Conservation (phyloP, 2,797 vertebrate species). For the Tokudaia muenninki region DNA sequence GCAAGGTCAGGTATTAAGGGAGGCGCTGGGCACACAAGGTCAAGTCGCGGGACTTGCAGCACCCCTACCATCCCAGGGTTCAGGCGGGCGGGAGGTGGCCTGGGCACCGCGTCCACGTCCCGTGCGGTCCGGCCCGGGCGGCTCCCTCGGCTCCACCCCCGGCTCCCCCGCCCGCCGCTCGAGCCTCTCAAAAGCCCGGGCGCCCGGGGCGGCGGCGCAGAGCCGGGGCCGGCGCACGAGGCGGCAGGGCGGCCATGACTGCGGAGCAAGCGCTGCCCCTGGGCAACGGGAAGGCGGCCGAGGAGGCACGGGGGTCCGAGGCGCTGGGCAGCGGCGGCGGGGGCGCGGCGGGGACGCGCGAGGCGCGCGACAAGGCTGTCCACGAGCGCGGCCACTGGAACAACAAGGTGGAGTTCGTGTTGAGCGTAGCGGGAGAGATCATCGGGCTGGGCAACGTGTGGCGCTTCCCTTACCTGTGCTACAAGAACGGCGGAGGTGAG, state of each 20-base stretch:
- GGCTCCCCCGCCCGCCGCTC: conserved; percentile 72
- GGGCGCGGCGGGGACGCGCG: conserved; percentile 92
- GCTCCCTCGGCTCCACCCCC: conserved; percentile 77
- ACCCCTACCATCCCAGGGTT: background rate
- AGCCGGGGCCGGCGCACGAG: conserved; percentile 76
- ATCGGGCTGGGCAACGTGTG: conserved; percentile 99
- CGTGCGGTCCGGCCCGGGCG: background rate
- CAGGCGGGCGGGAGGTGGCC: background rate
- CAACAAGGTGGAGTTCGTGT: conserved; percentile 98
- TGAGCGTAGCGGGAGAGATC: conserved; percentile 99
- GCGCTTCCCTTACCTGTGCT: conserved; percentile 99
- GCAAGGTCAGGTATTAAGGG: background rate
- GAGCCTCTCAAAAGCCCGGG: conserved; percentile 82
- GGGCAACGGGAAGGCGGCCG: conserved; percentile 97
- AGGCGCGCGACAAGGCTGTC: conserved; percentile 92
- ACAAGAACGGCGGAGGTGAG: conserved; percentile 99
- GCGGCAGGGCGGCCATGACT: conserved; percentile 93
- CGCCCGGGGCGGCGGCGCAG: conserved; percentile 80
- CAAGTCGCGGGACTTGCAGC: background rate
- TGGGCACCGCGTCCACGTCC: background rate
- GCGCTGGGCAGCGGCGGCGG: conserved; percentile 90
- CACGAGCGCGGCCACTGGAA: conserved; percentile 99
- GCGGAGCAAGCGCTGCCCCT: conserved; percentile 97
- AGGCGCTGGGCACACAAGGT: background rate
- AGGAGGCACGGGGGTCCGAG: conserved; percentile 95